Evolutionary conservation across 2,113 vertebrate species (phyloP).

Genomic region (Pyxicephalus adspersus): DNA sequence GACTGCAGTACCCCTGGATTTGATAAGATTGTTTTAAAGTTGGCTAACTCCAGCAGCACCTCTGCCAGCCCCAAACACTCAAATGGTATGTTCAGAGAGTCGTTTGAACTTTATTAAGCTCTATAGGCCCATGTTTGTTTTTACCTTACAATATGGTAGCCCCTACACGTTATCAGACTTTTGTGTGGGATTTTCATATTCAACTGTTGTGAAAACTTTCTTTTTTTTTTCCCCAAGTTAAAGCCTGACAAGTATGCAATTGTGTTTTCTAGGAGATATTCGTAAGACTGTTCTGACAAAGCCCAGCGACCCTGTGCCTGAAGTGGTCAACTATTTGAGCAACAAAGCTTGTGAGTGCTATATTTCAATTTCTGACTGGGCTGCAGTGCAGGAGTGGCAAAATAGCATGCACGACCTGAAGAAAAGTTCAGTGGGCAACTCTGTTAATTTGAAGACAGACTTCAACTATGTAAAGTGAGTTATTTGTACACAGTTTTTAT

Average conservation of each 20-base stretch:
- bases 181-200: too few species aligned
- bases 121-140: too few species aligned
- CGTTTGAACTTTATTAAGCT: background rate
- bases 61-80: constrained; percentile 91
- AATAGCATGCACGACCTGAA: constrained; percentile 82
- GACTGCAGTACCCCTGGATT: constrained; percentile 90
- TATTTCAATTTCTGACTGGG: constrained; percentile 90
- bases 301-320: constrained; percentile 86
- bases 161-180: too few species aligned
- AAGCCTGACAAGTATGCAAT: too few species aligned
- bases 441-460: constrained; percentile 88
- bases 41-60: constrained; percentile 78
- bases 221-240: too few species aligned
- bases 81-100: constrained; percentile 77
- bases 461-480: constrained; percentile 94
- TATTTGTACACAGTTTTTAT: too few species aligned
- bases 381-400: constrained; percentile 95
- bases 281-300: constrained; percentile 92
- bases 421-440: constrained; percentile 80
- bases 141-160: too few species aligned
- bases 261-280: constrained; percentile 78
- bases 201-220: too few species aligned
- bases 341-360: constrained; percentile 96
- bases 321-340: constrained; percentile 91
- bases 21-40: constrained; percentile 81